Conservation (phyloP, 64 coral and sea anemone genomes). For the Actinia tenebrosa region DNA sequence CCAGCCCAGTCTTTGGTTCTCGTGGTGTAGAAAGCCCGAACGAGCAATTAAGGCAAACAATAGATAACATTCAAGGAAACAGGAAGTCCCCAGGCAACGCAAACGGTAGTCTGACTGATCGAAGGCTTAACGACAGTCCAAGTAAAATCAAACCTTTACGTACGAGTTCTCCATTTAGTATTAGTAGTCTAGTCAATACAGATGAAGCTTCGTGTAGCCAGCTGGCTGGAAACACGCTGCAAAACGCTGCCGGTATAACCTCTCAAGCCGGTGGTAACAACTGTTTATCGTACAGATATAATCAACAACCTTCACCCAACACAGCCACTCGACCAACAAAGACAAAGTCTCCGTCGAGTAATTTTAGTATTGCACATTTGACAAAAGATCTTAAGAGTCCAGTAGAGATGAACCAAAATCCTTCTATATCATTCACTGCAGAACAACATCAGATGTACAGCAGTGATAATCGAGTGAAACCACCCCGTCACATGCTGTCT, state of each 20-base stretch:
- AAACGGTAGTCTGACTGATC: not conserved
- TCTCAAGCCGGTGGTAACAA: not conserved
- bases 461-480: not conserved
- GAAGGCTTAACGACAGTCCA: not conserved
- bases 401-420: not conserved
- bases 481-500: not conserved
- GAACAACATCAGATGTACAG: not conserved
- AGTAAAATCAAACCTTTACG: slow-evolving; percentile 2
- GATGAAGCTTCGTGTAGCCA: not conserved
- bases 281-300: not conserved
- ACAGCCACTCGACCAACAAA: slow-evolving; percentile 15
- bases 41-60: not conserved
- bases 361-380: slow-evolving; percentile 82
- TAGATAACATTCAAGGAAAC: not conserved
- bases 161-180: slow-evolving; percentile 57
- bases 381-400: slow-evolving; percentile 45
- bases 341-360: slow-evolving; percentile 47
- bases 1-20: not conserved
- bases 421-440: not conserved
- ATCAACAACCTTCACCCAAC: not conserved
- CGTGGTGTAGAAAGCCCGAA: not conserved
- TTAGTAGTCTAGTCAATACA: slow-evolving; percentile 47
- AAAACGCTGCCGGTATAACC: not conserved
- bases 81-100: not conserved
- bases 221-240: not conserved